Conservation (phyloP, 2,888 invertebrate species). For the Pandemis heparana region DNA sequence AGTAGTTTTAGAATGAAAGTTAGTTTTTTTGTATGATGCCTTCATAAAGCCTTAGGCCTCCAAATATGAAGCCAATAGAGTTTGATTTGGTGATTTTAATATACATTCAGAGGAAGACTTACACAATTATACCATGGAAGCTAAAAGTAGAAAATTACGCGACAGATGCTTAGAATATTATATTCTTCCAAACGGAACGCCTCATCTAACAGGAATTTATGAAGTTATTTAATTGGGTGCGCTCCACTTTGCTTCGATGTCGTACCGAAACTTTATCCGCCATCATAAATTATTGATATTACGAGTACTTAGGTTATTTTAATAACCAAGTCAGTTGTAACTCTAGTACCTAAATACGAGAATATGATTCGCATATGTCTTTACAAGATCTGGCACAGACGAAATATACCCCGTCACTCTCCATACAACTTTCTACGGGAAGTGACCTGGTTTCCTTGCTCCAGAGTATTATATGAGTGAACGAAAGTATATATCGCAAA, state of each 20-base stretch:
- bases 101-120: neutral
- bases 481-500: no score
- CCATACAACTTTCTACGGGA: no score
- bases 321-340: neutral
- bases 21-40: no score
- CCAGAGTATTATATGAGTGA: no score
- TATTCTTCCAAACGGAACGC: conserved; percentile 1
- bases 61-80: neutral
- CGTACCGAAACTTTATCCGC: neutral
- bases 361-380: neutral
- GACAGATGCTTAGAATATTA: neutral
- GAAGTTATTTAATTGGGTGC: conserved; percentile 12
- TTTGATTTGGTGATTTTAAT: neutral
- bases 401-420: no score
- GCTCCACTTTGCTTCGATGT: neutral
- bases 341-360: neutral
- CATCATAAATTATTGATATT: neutral
- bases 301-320: neutral
- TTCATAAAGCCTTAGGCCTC: no score
- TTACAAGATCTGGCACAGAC: no score
- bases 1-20: no score
- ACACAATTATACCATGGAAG: neutral
- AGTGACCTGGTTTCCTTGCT: no score
- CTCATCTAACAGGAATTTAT: conserved; percentile 14
- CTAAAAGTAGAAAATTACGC: neutral